Evolutionary conservation across 2,797 vertebrate species (phyloP).

Genomic region (Sebastes aleutianus): DNA sequence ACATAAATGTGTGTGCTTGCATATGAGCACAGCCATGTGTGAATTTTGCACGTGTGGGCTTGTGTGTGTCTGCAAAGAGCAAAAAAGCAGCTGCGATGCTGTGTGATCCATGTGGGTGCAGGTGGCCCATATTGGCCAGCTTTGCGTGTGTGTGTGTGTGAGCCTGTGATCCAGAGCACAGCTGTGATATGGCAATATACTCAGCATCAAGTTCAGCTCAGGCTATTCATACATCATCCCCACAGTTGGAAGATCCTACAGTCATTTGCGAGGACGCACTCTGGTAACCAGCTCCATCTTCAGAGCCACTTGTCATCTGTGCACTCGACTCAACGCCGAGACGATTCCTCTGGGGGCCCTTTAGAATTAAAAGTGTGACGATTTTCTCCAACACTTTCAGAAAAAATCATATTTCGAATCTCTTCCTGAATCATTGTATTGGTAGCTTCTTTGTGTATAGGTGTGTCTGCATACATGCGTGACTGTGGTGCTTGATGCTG

Average conservation of each 20-base stretch:
- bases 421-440: neutral
- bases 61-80: neutral
- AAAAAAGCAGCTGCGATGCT: constrained; percentile 23
- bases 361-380: constrained; percentile 5
- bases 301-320: constrained; percentile 35
- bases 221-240: constrained; percentile 50
- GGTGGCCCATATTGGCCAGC: constrained; percentile 33
- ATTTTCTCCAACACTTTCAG: neutral
- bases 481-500: neutral
- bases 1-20: neutral
- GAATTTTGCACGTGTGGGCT: neutral
- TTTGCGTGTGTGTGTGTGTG: constrained; percentile 5
- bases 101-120: constrained; percentile 24
- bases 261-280: constrained; percentile 49
- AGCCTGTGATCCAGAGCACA: constrained; percentile 22
- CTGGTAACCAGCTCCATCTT: constrained; percentile 51
- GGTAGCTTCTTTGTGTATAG: neutral
- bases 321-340: constrained; percentile 2
- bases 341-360: neutral
- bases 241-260: constrained; percentile 40
- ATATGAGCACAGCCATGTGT: neutral
- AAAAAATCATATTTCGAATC: constrained; percentile 3
- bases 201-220: constrained; percentile 38
- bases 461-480: neutral
- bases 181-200: constrained; percentile 42